Conservation (phyloP, 2,888 invertebrate genomes). For the Magallana nippona region DNA sequence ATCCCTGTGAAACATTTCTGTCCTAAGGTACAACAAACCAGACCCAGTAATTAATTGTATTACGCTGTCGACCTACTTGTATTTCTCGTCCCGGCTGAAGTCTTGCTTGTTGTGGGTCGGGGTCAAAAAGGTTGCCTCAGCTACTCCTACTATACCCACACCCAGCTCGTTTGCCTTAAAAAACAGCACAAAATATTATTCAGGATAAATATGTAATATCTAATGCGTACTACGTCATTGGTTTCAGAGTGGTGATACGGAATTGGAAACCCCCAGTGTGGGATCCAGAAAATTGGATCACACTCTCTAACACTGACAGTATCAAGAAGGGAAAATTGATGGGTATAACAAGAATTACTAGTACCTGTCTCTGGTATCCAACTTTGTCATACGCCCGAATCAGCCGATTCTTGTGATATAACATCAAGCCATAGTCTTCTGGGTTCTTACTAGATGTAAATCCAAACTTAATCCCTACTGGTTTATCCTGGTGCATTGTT, state of each 20-base stretch:
- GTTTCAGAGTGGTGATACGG: too few species aligned
- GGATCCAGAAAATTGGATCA: too few species aligned
- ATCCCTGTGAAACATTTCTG: neutral
- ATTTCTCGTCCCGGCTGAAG: slow-evolving; percentile 75
- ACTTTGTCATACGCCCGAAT: slow-evolving; percentile 78
- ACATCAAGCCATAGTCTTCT: slow-evolving; percentile 77
- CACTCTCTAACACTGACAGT: too few species aligned
- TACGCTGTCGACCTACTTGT: slow-evolving; percentile 67
- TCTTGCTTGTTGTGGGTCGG: slow-evolving; percentile 79
- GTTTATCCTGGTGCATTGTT: slow-evolving; percentile 57
- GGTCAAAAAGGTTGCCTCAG: slow-evolving; percentile 74
- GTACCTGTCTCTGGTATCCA: slow-evolving; percentile 77
- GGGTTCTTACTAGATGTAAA: slow-evolving; percentile 68
- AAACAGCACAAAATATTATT: neutral
- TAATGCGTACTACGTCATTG: too few species aligned
- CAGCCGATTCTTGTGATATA: slow-evolving; percentile 78
- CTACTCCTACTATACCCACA: slow-evolving; percentile 77
- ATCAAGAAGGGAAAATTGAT: too few species aligned
- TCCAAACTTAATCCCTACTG: slow-evolving; percentile 75
- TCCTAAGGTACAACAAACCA: neutral
- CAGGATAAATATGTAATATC: neutral
- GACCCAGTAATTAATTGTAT: neutral
- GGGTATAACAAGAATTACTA: too few species aligned
- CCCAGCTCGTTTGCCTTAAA: slow-evolving; percentile 71
- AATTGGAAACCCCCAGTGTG: too few species aligned